Conservation (phyloP, 2,113 vertebrate genomes). For the Microtus montanus region DNA sequence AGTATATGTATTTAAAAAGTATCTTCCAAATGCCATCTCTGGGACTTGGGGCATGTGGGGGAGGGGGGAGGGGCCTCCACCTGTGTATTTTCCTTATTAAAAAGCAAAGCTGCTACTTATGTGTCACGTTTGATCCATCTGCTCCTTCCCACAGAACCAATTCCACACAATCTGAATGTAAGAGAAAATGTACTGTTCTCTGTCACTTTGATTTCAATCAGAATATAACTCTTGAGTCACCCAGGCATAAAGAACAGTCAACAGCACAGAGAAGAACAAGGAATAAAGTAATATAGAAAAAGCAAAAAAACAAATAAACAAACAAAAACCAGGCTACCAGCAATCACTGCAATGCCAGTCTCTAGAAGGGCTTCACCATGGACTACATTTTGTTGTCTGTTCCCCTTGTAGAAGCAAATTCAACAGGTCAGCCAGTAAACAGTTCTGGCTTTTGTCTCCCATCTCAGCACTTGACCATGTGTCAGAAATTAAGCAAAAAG, state of each 20-base stretch:
- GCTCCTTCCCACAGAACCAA: neutral
- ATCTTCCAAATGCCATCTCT: neutral
- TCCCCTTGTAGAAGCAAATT: neutral
- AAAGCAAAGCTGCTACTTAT: neutral
- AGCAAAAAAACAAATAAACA: neutral
- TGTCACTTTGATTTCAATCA: slow-evolving; percentile 15
- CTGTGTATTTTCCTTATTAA: neutral
- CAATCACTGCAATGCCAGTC: neutral
- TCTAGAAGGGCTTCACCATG: neutral
- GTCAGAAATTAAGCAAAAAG: neutral
- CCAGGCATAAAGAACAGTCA: neutral
- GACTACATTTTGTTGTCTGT: neutral
- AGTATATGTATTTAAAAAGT: neutral
- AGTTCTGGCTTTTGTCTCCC: neutral
- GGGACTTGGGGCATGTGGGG: neutral
- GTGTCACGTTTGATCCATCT: neutral
- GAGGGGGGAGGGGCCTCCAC: fast-evolving
- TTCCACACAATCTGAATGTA: neutral
- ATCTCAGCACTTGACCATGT: neutral
- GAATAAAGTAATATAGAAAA: neutral
- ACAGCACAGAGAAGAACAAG: neutral
- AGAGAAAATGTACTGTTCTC: neutral
- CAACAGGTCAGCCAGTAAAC: neutral
- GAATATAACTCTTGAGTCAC: slow-evolving; percentile 1
- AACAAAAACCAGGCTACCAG: neutral